Conservation (phyloP, 1,140 invertebrate species). For the Sesamia nonagrioides region DNA sequence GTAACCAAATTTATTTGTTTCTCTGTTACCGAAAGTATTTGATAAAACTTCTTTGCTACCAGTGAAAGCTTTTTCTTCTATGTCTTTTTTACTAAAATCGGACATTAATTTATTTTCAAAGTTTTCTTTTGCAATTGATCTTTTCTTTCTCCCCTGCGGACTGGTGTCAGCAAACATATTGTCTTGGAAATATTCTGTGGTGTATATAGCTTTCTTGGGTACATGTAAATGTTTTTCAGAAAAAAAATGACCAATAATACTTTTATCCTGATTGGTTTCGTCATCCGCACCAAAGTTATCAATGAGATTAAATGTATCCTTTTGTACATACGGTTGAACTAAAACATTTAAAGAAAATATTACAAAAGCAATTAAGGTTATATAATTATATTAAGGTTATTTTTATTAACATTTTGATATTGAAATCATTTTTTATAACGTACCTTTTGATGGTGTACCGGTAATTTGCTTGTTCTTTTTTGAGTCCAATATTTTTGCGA, state of each 20-base stretch:
- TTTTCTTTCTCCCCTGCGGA: not conserved
- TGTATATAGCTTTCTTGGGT: not conserved
- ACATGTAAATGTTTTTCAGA: not conserved
- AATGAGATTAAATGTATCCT: not conserved
- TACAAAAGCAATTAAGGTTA: too few relatives aligned
- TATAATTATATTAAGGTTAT: too few relatives aligned
- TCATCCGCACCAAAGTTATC: not conserved
- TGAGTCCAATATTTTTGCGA: constrained; percentile 43
- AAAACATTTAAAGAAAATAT: not conserved
- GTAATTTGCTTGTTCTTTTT: not conserved
- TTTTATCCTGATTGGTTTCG: not conserved
- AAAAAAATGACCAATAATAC: not conserved
- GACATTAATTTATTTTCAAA: not conserved
- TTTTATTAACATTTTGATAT: too few relatives aligned
- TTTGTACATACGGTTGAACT: not conserved
- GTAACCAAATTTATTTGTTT: constrained; percentile 58
- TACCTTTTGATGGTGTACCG: not conserved
- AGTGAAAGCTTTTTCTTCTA: constrained; percentile 21
- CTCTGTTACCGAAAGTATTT: not conserved
- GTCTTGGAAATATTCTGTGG: not conserved
- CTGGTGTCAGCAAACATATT: not conserved
- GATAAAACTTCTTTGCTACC: not conserved
- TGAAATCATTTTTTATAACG: not conserved
- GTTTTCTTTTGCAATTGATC: not conserved
- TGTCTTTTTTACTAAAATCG: not conserved